phyloP scores from a whole-genome alignment of 2,113 vertebrate species.

The Sclerurus mexicanus region DNA sequence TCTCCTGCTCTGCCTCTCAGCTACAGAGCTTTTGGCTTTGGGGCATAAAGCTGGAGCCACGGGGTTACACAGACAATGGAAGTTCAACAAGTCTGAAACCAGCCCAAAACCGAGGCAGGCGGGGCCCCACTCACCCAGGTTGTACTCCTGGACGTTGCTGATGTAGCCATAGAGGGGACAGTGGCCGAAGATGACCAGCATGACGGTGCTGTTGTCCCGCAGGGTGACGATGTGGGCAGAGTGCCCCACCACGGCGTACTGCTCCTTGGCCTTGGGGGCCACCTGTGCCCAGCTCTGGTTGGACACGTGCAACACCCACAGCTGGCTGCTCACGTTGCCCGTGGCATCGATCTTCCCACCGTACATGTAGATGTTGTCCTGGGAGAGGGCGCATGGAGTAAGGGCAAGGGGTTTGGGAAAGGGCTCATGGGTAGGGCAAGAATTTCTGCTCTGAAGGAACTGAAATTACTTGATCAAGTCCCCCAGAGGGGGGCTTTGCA shows the following conservation, averaged over 20 bases:
- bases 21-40: background rate
- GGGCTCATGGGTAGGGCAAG: background rate
- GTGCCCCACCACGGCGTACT: constrained; percentile 94
- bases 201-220: constrained; percentile 70
- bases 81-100: background rate
- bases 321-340: constrained; percentile 91
- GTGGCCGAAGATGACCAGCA: constrained; percentile 95
- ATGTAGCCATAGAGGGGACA: constrained; percentile 96
- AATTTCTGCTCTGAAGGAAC: background rate
- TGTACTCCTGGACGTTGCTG: constrained; percentile 92
- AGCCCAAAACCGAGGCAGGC: rapidly evolving
- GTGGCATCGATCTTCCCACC: constrained; percentile 94
- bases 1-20: background rate
- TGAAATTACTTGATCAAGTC: background rate
- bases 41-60: no score
- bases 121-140: constrained; percentile 79
- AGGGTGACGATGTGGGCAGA: constrained; percentile 87
- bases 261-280: constrained; percentile 82
- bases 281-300: constrained; percentile 85
- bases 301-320: constrained; percentile 89
- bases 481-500: background rate
- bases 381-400: background rate
- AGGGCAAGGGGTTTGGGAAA: background rate
- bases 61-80: no score
- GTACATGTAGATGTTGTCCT: constrained; percentile 97